Evolutionary conservation across 2,888 invertebrate genomes (phyloP).

Genomic region (Melikaiella ostensackeni): DNA sequence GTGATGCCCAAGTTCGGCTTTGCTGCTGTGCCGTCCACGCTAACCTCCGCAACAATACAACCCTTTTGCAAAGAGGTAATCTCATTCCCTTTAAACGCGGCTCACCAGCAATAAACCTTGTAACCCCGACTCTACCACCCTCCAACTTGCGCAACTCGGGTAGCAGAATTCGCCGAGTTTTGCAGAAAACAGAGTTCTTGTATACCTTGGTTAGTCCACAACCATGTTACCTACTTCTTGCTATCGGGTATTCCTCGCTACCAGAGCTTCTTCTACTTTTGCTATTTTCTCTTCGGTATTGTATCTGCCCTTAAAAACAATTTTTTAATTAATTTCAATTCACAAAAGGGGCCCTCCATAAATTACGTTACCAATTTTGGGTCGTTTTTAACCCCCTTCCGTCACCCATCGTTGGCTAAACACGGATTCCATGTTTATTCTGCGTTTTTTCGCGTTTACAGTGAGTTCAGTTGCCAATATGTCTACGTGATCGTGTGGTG

Average conservation of each 20-base stretch:
- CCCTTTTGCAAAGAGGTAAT: slow-evolving; percentile 47
- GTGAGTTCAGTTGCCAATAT: too few relatives aligned
- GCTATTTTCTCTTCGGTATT: not conserved
- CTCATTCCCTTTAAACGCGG: slow-evolving; percentile 48
- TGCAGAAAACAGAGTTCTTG: slow-evolving; percentile 34
- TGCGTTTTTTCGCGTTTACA: too few relatives aligned
- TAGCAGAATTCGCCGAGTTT: slow-evolving; percentile 41
- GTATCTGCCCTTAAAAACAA: not conserved
- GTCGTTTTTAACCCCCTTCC: too few relatives aligned
- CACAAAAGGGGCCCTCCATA: too few relatives aligned
- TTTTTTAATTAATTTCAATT: too few relatives aligned
- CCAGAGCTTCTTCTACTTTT: slow-evolving; percentile 23
- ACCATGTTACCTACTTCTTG: slow-evolving; percentile 40
- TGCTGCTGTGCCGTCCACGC: slow-evolving; percentile 38
- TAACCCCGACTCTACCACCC: slow-evolving; percentile 40
- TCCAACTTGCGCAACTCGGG: slow-evolving; percentile 36
- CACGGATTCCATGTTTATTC: too few relatives aligned
- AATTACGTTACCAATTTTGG: too few relatives aligned
- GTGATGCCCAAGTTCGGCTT: slow-evolving; percentile 37
- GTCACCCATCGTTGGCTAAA: too few relatives aligned
- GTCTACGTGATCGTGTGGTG: too few relatives aligned
- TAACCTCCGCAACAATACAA: slow-evolving; percentile 39
- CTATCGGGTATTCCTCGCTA: slow-evolving; percentile 38
- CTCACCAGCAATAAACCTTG: slow-evolving; percentile 50
- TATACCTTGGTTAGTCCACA: slow-evolving; percentile 35